Conservation (phyloP, 2,113 vertebrate genomes). For the Amia ocellicauda region DNA sequence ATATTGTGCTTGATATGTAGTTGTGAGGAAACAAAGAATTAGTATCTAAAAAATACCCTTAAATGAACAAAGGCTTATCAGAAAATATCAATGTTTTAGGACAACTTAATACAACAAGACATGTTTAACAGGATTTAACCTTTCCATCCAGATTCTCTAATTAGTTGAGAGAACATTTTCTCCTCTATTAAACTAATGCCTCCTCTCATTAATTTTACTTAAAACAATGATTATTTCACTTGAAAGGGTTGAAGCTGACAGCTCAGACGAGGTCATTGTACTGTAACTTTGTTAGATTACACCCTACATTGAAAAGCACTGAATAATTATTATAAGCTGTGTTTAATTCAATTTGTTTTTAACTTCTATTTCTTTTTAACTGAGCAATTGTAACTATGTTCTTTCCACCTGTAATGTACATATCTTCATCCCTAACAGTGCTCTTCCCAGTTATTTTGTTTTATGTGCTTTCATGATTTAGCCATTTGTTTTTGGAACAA, state of each 20-base stretch:
- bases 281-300: not conserved
- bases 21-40: too few relatives aligned
- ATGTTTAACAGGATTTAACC: conserved; percentile 2
- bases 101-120: not conserved
- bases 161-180: not conserved
- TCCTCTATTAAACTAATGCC: conserved; percentile 4
- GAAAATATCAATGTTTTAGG: not conserved
- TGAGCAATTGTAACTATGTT: too few relatives aligned
- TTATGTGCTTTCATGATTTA: too few relatives aligned
- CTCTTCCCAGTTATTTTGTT: too few relatives aligned
- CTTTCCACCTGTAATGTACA: too few relatives aligned
- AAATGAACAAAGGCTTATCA: too few relatives aligned
- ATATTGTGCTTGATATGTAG: too few relatives aligned
- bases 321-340: not conserved
- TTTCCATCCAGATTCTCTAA: not conserved
- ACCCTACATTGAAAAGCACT: not conserved
- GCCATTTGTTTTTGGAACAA: too few relatives aligned
- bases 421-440: too few relatives aligned
- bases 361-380: too few relatives aligned
- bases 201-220: conserved; percentile 7
- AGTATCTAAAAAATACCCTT: too few relatives aligned
- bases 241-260: not conserved
- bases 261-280: not conserved
- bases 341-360: not conserved
- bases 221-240: conserved; percentile 9